Base-by-base conservation (phyloP, 2,113 vertebrate genomes). In the Myotis davidii region DNA sequence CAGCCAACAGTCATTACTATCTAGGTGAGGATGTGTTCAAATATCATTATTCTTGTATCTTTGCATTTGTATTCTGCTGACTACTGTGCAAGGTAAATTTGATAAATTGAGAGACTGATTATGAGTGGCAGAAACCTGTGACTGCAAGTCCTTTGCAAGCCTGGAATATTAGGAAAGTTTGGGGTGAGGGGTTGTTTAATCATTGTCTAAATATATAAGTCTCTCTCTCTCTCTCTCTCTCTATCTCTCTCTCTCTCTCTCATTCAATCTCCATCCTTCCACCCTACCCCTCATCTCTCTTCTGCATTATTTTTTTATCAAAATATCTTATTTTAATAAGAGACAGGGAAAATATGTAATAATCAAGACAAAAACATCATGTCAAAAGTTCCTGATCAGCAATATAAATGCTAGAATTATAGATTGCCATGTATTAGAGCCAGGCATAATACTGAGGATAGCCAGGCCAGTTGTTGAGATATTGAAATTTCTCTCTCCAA, bases 21-120 rank as follows among this genome's bases (percentile, higher is more conserved):
- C 82, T 83, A 78, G 32, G 32, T 61, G 34, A 95, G 73, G 39
- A 16, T 96, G 77, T 92, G 50, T 37, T 85, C 59, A 79, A 64
- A 91, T 64, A 92, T 94, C 92, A 94, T 96, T 92, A 91, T 94
- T 95, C 82, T 21, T 86, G 50, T 96, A 81, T 96, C 85, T 92
- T 96, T 96, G 84, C 72, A 92, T 97, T 96, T 97, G 85, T 95
- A 96, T 97, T 97, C 94, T 86, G 92, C 39, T 0, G 13, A 86
- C 79, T 96, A 6, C 32, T 14, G 50, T 92, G 79, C 67, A 59
- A 97, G 89, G 77, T 96, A 97, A 95, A 97, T 90, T 32, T 97
- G 95, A 97, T 94, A 91, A 97, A 96, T 96, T 95, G 67, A 91
- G 48, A 72, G 56, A 61, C 79, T 97, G 94, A 98, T 97, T 97